Evolutionary conservation across 2,113 vertebrate genomes (phyloP).

Genomic region (Halcyon senegalensis): DNA sequence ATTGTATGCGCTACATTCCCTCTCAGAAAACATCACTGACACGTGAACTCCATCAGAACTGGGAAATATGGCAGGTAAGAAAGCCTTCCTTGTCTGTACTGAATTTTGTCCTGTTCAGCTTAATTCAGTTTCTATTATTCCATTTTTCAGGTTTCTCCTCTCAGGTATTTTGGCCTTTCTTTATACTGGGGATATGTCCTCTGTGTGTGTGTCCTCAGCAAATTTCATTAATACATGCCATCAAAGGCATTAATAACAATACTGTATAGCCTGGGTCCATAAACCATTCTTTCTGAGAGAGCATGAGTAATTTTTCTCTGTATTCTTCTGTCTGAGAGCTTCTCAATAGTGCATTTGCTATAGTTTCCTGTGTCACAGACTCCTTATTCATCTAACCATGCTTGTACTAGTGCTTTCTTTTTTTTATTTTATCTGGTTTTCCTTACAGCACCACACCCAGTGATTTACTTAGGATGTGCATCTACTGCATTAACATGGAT

Average conservation of each 20-base stretch:
- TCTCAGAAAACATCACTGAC: background rate
- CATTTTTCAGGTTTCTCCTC: background rate
- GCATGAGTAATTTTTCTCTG: background rate
- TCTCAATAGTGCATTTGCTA: background rate
- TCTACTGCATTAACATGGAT: background rate
- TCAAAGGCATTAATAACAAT: background rate
- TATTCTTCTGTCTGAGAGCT: background rate
- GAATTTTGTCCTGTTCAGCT: background rate
- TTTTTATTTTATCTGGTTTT: background rate
- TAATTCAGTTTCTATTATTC: background rate
- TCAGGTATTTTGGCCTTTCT: background rate
- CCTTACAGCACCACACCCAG: background rate
- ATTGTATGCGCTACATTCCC: background rate
- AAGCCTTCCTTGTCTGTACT: background rate
- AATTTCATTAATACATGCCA: background rate
- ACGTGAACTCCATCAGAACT: background rate
- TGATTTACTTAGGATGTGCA: background rate
- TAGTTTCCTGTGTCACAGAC: background rate
- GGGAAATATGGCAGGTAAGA: background rate
- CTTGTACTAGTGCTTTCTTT: background rate
- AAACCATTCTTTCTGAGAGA: background rate
- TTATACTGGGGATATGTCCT: background rate
- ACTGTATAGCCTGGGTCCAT: background rate
- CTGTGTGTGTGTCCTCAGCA: background rate
- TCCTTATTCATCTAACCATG: background rate